phyloP scores from a whole-genome alignment of 2,113 vertebrate genomes.

The Lichenostomus cassidix region DNA sequence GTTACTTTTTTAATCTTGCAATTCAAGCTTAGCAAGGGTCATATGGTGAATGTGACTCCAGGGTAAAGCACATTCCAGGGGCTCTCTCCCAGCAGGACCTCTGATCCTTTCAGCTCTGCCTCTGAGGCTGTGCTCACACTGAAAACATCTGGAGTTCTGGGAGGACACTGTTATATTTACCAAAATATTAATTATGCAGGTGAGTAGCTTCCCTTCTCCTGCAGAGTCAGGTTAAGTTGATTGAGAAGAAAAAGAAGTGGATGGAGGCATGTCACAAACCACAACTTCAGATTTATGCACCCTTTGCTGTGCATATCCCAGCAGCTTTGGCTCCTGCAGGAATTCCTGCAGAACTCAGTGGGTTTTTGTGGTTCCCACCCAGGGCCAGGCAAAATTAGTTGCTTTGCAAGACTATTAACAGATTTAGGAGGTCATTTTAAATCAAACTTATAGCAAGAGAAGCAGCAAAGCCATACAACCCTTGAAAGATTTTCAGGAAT shows the following conservation, averaged over 20 bases:
- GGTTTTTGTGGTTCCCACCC: background rate
- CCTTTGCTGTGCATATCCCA: background rate
- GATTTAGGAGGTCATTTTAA: constrained; percentile 46
- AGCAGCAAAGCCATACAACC: constrained; percentile 14
- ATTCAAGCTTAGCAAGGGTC: background rate
- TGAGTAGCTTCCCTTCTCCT: background rate
- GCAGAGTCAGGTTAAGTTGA: background rate
- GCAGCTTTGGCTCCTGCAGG: background rate
- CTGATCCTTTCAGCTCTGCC: constrained; percentile 14
- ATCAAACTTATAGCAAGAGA: constrained; percentile 26
- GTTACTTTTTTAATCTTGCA: background rate
- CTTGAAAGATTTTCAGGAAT: constrained; percentile 50
- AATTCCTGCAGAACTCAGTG: background rate
- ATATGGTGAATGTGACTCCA: background rate
- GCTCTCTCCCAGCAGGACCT: background rate
- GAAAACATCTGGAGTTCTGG: background rate
- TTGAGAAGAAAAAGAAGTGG: background rate
- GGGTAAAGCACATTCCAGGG: background rate
- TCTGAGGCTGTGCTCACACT: background rate
- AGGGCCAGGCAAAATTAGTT: background rate
- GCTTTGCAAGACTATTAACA: background rate
- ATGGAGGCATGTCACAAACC: background rate
- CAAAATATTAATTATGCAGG: background rate
- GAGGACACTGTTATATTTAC: background rate
- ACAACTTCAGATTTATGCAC: background rate